These are phyloP conservation scores for Trididemnum nubilum DNA, from an alignment of 23 tunicate genomes.

Conservation along the genomic window DNA sequence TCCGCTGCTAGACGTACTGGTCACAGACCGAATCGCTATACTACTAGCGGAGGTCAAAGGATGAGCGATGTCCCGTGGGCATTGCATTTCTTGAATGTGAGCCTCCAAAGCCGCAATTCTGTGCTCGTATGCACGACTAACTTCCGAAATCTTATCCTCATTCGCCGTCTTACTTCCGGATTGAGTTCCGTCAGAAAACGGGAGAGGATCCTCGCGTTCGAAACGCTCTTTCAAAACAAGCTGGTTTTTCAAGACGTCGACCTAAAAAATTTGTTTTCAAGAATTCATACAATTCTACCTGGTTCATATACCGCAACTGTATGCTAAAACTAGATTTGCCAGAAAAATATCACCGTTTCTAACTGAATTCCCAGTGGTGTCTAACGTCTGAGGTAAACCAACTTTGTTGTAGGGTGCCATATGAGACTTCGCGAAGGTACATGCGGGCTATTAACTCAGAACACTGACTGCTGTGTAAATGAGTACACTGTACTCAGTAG, in stretches of 20 bases:
- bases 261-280: too few species aligned
- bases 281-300: background rate
- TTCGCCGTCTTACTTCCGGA: background rate
- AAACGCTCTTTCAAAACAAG: slow-evolving; percentile 33
- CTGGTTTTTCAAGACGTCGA: slow-evolving; percentile 38
- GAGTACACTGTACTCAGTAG: too few species aligned
- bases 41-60: slow-evolving; percentile 41
- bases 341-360: too few species aligned
- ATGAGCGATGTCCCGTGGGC: slow-evolving; percentile 24
- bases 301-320: too few species aligned
- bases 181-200: background rate
- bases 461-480: too few species aligned
- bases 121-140: slow-evolving; percentile 44
- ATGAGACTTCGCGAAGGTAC: too few species aligned
- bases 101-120: slow-evolving; percentile 57
- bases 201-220: background rate
- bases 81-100: slow-evolving; percentile 36
- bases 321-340: too few species aligned
- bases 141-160: slow-evolving; percentile 7
- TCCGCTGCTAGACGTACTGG: slow-evolving; percentile 22
- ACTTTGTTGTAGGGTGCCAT: too few species aligned
- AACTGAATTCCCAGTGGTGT: too few species aligned
- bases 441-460: too few species aligned
- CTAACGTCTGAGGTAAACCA: too few species aligned
- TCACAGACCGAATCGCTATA: slow-evolving; percentile 44